Conservation (phyloP, 2,888 invertebrate genomes). For the Lathronympha strigana region DNA sequence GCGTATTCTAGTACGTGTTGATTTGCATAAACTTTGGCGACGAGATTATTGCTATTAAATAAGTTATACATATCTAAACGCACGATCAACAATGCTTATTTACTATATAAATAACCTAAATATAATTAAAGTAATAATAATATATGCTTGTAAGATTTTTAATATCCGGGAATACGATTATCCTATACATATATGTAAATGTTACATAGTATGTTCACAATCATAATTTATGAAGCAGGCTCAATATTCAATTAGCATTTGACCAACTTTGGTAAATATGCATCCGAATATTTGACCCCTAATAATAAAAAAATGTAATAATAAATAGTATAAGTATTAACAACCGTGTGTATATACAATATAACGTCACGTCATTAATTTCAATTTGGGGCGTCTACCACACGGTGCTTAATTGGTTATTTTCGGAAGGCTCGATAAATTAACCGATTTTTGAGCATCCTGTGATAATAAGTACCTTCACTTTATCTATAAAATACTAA, state of each 20-base stretch:
- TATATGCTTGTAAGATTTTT: neutral
- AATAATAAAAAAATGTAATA: neutral
- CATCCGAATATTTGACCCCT: neutral
- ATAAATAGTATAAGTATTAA: neutral
- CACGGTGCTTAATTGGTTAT: neutral
- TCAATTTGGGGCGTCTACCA: neutral
- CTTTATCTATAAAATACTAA: neutral
- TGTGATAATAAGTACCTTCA: neutral
- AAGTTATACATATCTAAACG: too few species aligned
- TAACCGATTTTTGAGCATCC: neutral
- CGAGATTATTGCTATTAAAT: neutral
- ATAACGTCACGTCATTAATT: conserved; percentile 3
- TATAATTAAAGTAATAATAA: neutral
- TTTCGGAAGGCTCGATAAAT: neutral
- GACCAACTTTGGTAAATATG: neutral
- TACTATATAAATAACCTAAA: neutral
- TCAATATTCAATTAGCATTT: neutral
- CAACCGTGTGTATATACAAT: neutral
- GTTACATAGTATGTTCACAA: too few species aligned
- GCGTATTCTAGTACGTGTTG: neutral
- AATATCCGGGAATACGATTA: neutral
- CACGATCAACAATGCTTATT: neutral
- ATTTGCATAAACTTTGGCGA: neutral
- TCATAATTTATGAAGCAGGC: neutral
- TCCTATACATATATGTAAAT: too few species aligned